phyloP scores from a whole-genome alignment of 1,140 invertebrate genomes.

The Battus philenor region DNA sequence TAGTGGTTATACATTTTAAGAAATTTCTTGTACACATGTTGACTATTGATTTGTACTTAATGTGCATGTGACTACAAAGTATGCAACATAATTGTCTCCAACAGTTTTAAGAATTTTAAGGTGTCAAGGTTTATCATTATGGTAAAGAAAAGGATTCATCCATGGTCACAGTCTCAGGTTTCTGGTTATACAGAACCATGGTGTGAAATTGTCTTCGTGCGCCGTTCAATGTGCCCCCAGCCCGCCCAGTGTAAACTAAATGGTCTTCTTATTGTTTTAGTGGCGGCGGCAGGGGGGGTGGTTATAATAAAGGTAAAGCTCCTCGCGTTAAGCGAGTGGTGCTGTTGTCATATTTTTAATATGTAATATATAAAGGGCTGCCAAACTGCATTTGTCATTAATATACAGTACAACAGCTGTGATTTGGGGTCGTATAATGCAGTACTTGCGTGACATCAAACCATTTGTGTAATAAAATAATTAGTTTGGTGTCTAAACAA shows the following conservation, averaged over 20 bases:
- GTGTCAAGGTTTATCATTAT: slow-evolving; percentile 60
- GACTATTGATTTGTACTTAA: slow-evolving; percentile 18
- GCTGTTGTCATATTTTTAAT: slow-evolving; percentile 82
- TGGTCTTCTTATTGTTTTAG: slow-evolving; percentile 88
- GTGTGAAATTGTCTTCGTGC: slow-evolving; percentile 75
- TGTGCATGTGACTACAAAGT: slow-evolving; percentile 32
- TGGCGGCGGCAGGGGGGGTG: slow-evolving; percentile 89
- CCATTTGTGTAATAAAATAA: no score
- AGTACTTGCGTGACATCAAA: no score
- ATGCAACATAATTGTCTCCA: slow-evolving; percentile 30
- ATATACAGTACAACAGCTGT: no score
- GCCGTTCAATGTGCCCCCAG: slow-evolving; percentile 79
- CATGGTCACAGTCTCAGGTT: slow-evolving; percentile 75
- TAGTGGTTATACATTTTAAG: no score
- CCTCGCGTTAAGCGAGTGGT: slow-evolving; percentile 80
- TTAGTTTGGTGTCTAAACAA: no score
- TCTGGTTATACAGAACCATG: slow-evolving; percentile 78
- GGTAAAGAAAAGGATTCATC: slow-evolving; percentile 67
- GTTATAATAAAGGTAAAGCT: slow-evolving; percentile 93
- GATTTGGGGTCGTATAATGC: no score
- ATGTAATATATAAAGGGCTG: slow-evolving; percentile 73
- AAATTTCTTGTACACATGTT: no score
- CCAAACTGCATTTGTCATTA: slow-evolving; percentile 61
- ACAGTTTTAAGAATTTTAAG: slow-evolving; percentile 64
- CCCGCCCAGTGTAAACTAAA: slow-evolving; percentile 80